These are phyloP conservation scores for Bimastos eiseni DNA, from an alignment of 2,888 invertebrate genomes.

Conservation along the genomic window DNA sequence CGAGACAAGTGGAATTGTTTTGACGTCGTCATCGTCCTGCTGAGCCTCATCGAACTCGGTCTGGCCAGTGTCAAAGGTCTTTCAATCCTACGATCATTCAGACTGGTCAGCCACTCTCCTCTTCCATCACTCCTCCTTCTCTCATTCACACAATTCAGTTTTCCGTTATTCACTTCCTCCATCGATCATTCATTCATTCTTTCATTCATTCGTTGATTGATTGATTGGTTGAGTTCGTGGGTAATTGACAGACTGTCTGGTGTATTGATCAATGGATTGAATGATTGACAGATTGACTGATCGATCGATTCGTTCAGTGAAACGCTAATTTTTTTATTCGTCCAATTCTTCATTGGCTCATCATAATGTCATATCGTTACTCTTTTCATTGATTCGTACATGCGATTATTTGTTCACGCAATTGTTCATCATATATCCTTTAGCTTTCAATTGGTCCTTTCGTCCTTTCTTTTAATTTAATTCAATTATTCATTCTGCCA, in stretches of 20 bases:
- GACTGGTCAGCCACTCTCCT: conserved; percentile 79
- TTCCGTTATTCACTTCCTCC: background rate
- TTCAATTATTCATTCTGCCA: background rate
- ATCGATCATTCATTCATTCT: background rate
- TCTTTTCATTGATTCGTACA: background rate
- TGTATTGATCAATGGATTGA: background rate
- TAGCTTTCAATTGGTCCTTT: no score
- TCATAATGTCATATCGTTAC: background rate
- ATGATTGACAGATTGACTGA: background rate
- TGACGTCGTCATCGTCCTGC: conserved; percentile 94
- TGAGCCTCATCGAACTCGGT: conserved; percentile 90
- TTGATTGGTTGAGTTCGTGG: background rate
- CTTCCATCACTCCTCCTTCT: background rate
- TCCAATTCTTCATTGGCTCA: background rate
- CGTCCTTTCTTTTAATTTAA: background rate
- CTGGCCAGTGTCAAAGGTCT: conserved; percentile 92
- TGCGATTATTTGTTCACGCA: background rate
- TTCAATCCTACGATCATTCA: conserved; percentile 93
- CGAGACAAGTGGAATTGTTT: conserved; percentile 99
- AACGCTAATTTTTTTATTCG: background rate
- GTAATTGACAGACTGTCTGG: background rate
- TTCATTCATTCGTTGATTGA: no score
- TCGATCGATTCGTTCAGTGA: background rate
- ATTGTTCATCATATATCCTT: no score
- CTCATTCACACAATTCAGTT: background rate